These are phyloP conservation scores for Symphodus melops DNA, from an alignment of 2,113 vertebrate genomes.

Conservation along the genomic window DNA sequence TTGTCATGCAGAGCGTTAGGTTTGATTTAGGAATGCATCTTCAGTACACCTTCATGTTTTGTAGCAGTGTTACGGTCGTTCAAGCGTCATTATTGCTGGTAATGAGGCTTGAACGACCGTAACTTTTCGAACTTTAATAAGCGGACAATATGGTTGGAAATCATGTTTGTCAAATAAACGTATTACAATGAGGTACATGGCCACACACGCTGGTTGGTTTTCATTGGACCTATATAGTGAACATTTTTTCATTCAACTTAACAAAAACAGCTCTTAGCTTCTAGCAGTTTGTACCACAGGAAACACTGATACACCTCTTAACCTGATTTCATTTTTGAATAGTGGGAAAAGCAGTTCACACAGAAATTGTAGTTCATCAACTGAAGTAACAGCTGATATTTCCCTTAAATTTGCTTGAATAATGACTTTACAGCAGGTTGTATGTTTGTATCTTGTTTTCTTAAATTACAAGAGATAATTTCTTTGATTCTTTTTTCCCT, in stretches of 20 bases:
- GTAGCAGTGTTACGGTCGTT: too few species aligned
- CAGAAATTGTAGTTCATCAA: too few species aligned
- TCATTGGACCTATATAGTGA: not conserved
- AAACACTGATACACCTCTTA: not conserved
- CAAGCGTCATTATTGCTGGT: too few species aligned
- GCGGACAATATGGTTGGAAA: too few species aligned
- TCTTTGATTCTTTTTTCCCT: not conserved
- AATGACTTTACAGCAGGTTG: not conserved
- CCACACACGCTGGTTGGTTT: not conserved
- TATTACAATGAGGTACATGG: too few species aligned
- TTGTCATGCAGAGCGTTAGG: too few species aligned
- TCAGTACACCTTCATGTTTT: too few species aligned
- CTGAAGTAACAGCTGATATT: not conserved
- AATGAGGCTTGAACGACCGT: too few species aligned
- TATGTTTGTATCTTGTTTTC: not conserved
- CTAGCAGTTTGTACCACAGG: fast-evolving
- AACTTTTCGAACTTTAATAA: too few species aligned
- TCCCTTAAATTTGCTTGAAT: not conserved
- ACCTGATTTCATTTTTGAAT: not conserved
- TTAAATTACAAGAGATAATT: not conserved
- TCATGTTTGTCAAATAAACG: too few species aligned
- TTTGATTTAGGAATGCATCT: too few species aligned
- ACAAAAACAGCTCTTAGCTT: not conserved
- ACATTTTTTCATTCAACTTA: too few species aligned
- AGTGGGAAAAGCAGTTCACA: not conserved